Evolutionary conservation across 2,797 vertebrate species (phyloP), one percentile per base, ranked within the genome.

Genomic region (Oreonectes daqikongensis): DNA sequence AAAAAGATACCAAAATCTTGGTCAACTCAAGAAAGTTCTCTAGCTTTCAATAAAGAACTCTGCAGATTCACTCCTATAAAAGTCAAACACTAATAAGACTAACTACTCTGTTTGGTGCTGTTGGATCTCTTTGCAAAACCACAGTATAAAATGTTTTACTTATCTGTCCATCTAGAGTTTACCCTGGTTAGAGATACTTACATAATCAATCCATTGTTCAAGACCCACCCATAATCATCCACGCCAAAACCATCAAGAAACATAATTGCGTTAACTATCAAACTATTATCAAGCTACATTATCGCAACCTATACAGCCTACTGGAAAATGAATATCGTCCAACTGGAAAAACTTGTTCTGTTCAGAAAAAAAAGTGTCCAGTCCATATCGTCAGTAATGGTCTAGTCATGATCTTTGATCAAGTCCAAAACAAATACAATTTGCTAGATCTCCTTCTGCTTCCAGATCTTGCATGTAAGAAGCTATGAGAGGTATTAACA

Each of bases 231-330:
- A 57, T 24, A 28, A 50, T 20, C 7, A 1, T n/a, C 5, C 5
- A 5, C n/a, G 28, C 57, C 57, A 60, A 60, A 32, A 60, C 17
- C 28, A 32, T 30, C 57, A 30, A 60, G 28, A 60, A 30, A n/a
- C 57, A 60, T 60, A 32, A 60, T 32, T 60, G 57, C 57, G 32
- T 32, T n/a, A 60, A 60, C 57, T 60, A 60, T 60, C 28, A 60
- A 60, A 32, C 57, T 57, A 28, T 57, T 28, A 57, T 14, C 5
- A 28, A 57, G 28, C 24, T 17, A 57, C 17, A 32, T 60, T 32
- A 32, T 18, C 57, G 1, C 57, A 60, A n/a, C 15, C 8, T 60
- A 18, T 32, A 60, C 26, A 12, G 3, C 10, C n/a, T 35, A 2
- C 26, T 60, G 28, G 57, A 60, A 18, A 60, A 32, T 60, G 1